phyloP scores from a whole-genome alignment of 2,113 vertebrate species.

The Ailurus styani region DNA sequence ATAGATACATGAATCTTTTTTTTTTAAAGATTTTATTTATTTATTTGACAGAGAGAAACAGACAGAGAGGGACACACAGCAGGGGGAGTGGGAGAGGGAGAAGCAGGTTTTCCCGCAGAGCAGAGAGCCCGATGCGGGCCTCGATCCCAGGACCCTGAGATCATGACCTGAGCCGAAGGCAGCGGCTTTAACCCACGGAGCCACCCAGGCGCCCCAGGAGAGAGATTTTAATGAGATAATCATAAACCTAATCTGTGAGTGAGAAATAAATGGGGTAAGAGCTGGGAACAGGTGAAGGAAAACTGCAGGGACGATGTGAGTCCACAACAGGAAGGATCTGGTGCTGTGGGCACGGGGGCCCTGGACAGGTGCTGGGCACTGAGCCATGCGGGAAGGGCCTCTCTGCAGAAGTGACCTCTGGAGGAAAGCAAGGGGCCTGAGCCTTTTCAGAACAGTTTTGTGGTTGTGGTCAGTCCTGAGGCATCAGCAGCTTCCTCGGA shows the following conservation, averaged over 20 bases:
- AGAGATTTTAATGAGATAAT: neutral
- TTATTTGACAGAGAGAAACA: too few relatives aligned
- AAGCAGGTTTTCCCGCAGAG: too few relatives aligned
- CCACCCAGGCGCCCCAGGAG: too few relatives aligned
- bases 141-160: too few relatives aligned
- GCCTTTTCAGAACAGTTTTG: neutral
- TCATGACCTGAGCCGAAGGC: too few relatives aligned
- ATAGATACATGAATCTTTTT: neutral
- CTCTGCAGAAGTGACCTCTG: neutral
- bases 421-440: neutral
- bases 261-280: neutral
- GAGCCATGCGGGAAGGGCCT: neutral
- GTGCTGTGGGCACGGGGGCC: fast-evolving
- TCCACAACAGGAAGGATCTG: neutral
- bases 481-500: neutral
- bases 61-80: too few relatives aligned
- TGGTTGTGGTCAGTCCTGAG: neutral
- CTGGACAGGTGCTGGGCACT: neutral
- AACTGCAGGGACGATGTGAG: neutral
- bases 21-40: too few relatives aligned
- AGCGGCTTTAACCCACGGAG: too few relatives aligned
- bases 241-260: neutral
- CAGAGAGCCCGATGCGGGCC: too few relatives aligned
- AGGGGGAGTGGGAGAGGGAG: too few relatives aligned
- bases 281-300: neutral